These are phyloP conservation scores for Alca torda DNA, from an alignment of 2,797 vertebrate species.

Conservation along the genomic window DNA sequence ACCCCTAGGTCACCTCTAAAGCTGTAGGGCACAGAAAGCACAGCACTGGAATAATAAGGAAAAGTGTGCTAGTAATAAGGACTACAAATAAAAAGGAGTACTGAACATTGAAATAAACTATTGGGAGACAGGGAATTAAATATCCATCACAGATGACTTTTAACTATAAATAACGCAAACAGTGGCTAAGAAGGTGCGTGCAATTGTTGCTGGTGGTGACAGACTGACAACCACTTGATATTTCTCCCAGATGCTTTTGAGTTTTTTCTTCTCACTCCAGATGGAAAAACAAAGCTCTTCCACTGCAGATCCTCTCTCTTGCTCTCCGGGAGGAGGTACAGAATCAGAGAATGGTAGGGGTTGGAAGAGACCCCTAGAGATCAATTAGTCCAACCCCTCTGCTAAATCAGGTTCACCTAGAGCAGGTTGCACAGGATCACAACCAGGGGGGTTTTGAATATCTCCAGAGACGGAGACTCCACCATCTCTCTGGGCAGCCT, in stretches of 20 bases:
- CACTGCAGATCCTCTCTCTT: background rate
- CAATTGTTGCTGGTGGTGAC: background rate
- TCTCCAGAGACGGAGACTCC: background rate
- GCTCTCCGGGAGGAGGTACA: background rate
- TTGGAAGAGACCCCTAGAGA: background rate
- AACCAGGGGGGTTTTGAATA: background rate
- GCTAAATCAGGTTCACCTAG: background rate
- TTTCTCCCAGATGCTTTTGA: background rate
- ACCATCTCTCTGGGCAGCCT: background rate
- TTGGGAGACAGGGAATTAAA: background rate
- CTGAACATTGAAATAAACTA: background rate
- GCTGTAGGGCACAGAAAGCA: background rate
- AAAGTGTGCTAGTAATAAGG: background rate
- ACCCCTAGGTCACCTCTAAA: background rate
- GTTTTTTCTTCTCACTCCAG: accelerated
- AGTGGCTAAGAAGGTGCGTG: background rate
- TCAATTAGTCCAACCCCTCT: background rate
- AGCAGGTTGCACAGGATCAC: background rate
- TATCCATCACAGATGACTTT: background rate
- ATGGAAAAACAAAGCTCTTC: background rate
- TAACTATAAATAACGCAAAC: background rate
- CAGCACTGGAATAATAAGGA: background rate
- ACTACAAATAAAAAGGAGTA: background rate
- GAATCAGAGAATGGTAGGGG: background rate
- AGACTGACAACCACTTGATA: background rate